A percentile compares a stretch with the other conserved stretches of the same genome.
phyloP scores from a whole-genome alignment of 2,888 invertebrate species.

The Asteroscopus sphinx region DNA sequence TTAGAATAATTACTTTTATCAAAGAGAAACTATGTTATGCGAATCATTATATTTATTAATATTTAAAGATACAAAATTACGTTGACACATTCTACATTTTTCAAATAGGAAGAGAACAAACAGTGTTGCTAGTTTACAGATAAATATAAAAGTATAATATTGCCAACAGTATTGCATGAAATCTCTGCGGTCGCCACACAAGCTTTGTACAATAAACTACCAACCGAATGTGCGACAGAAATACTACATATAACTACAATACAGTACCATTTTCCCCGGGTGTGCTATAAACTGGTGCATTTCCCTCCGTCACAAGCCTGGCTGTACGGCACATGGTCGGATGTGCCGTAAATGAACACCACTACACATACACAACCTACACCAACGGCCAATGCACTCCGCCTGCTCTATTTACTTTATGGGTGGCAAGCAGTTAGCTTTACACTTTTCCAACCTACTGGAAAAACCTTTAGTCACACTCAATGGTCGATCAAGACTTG shows the following conservation, averaged over 20 bases:
- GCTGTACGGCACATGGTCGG: constrained; percentile 57
- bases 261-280: constrained; percentile 41
- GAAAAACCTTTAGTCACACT: constrained; percentile 16
- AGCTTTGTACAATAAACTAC: constrained; percentile 1
- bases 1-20: too few species aligned
- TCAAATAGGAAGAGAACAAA: too few species aligned
- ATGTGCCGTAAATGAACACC: constrained; percentile 56
- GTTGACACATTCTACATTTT: too few species aligned
- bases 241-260: constrained; percentile 21
- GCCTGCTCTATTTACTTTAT: constrained; percentile 46
- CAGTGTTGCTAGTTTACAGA: too few species aligned
- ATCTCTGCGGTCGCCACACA: not conserved
- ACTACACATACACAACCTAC: constrained; percentile 60
- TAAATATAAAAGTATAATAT: too few species aligned
- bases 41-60: too few species aligned
- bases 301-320: constrained; percentile 35
- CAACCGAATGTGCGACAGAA: constrained; percentile 6
- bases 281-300: constrained; percentile 35
- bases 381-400: constrained; percentile 47
- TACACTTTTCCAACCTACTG: constrained; percentile 19
- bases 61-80: too few species aligned
- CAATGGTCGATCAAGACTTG: constrained; percentile 21
- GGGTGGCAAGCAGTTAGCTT: constrained; percentile 27
- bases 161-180: not conserved
- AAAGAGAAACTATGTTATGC: too few species aligned